Conservation (phyloP, 2,113 vertebrate genomes). For the Poeciliopsis turrubarensis region DNA sequence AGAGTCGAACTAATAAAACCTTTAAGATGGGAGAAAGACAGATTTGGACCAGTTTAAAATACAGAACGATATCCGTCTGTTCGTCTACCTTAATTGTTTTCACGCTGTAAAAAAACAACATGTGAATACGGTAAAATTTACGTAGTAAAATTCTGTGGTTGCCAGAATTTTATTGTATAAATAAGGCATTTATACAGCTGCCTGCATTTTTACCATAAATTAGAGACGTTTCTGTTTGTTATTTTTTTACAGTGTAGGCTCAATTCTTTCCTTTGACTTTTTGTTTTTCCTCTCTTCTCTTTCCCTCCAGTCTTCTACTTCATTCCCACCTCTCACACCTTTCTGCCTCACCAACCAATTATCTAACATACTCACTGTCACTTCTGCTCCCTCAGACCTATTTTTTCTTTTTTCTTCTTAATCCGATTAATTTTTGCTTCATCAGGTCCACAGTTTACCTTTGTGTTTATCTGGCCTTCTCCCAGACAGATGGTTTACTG, state of each 20-base stretch:
- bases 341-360: slow-evolving; percentile 32
- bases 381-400: slow-evolving; percentile 23
- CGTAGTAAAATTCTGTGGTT: no score
- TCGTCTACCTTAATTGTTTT: neutral
- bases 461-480: slow-evolving; percentile 36
- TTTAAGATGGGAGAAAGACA: neutral
- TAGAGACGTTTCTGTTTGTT: no score
- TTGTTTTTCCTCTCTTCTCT: neutral
- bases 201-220: no score
- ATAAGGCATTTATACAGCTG: no score
- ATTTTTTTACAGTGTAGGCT: neutral
- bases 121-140: no score
- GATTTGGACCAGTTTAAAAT: neutral
- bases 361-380: slow-evolving; percentile 29
- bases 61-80: no score
- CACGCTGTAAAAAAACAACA: no score
- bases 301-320: neutral
- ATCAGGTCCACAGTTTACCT: slow-evolving; percentile 32
- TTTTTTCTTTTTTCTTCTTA: neutral
- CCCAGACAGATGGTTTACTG: slow-evolving; percentile 60
- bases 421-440: slow-evolving; percentile 28
- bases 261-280: neutral
- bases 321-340: slow-evolving; percentile 16
- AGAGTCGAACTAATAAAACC: neutral
- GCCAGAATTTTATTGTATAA: no score